phyloP scores from a whole-genome alignment of 2,797 vertebrate species.

The Centroberyx gerrardi region DNA sequence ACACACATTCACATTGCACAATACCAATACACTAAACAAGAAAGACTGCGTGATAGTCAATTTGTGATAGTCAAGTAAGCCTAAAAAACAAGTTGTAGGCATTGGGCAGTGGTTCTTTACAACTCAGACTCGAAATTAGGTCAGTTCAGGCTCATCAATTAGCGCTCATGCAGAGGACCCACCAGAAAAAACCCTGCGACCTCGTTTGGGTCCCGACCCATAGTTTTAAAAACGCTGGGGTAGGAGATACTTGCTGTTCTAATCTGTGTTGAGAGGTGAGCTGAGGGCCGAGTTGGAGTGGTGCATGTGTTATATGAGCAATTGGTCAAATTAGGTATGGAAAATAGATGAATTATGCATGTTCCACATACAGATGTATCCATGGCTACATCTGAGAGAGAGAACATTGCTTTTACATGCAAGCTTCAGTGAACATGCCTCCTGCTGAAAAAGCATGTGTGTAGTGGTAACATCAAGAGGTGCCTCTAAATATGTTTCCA shows the following conservation, averaged over 20 bases:
- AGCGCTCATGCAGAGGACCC: no score
- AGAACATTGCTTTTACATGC: slow-evolving; percentile 15
- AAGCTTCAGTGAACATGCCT: slow-evolving; percentile 36
- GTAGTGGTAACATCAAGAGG: slow-evolving; percentile 11
- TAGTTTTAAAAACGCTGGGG: not conserved
- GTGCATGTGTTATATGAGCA: slow-evolving; percentile 19
- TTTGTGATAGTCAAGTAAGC: slow-evolving; percentile 11
- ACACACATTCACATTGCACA: slow-evolving; percentile 48
- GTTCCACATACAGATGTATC: slow-evolving; percentile 42
- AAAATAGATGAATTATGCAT: slow-evolving; percentile 77
- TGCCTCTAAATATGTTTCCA: not conserved
- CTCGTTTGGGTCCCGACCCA: no score
- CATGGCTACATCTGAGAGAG: slow-evolving; percentile 13
- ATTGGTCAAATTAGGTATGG: slow-evolving; percentile 51
- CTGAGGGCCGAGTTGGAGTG: not conserved
- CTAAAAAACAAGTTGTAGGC: not conserved
- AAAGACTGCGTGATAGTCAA: slow-evolving; percentile 15
- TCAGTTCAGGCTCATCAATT: not conserved
- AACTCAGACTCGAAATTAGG: not conserved
- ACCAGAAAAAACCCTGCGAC: no score
- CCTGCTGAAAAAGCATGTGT: slow-evolving; percentile 11
- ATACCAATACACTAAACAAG: slow-evolving; percentile 38
- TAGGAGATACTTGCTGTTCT: not conserved
- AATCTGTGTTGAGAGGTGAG: not conserved
- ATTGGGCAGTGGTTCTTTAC: no score